Evolutionary conservation across 2,113 vertebrate species (phyloP), one percentile per base, ranked within the genome.

Genomic region (Clarias magur): DNA sequence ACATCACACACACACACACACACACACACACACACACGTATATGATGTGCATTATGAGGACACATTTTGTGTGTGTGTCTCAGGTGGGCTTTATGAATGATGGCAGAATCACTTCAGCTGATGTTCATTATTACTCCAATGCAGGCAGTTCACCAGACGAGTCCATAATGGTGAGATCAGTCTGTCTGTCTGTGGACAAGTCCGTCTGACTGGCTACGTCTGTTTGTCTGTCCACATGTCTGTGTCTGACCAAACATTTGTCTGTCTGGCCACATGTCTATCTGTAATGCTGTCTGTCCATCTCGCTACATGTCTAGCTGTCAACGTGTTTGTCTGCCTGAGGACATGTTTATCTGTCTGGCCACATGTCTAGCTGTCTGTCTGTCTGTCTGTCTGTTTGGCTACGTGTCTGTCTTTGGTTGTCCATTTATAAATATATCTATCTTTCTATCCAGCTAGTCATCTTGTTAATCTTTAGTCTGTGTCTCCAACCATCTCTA

Each of bases 11-110:
- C 30, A 70, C 70, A 73, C 19, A 72, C 30, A 70, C 70, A 73
- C 30, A 42, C 68, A 38, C 17, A 21, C 34, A 16, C 8, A 75
- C 38, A 75, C 4, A 75, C 72, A 75, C 2, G 53, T 12, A 25
- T 5, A 21, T 2, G 1, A 23, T 63, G 21, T 27, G n/a, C 27
- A 63, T 8, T 67, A n/a, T 27, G 25, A 48, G 48, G 48, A 48
- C 48, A 48, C 42, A 48, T 48, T 67, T 65, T 82, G 60, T 34
- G n/a, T 82, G 56, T 84, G 60, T 75, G 16, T 88, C 1, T 56
- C 91, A 99, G 97, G 95, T 97, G 88, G 97, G 97, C 34, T 98
- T 96, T 90, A 96, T 96, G 96, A 96, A 94, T 12, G 95, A 95
- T 5, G 96, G 97, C 19, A 92, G 89, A 30, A 96, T 98, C 90